Conservation (phyloP, 64 coral and sea anemone genomes). For the Stichodactyla mertensii region DNA sequence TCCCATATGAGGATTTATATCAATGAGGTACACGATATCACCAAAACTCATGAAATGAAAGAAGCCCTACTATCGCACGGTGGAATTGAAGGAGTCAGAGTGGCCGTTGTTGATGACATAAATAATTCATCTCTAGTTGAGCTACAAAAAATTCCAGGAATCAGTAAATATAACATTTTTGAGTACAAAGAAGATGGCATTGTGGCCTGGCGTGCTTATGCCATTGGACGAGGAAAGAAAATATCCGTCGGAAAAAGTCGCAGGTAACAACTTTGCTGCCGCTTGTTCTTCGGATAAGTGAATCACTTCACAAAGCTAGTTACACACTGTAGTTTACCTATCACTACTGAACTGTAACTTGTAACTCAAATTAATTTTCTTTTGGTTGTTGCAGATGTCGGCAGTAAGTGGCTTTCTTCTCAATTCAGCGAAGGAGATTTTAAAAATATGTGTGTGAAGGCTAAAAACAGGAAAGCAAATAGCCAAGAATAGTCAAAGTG, state of each 20-base stretch:
- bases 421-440: conserved; percentile 24
- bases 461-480: neutral
- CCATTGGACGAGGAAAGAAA: conserved; percentile 29
- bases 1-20: conserved; percentile 27
- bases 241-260: neutral
- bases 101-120: neutral
- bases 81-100: neutral
- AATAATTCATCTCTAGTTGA: neutral
- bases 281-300: neutral
- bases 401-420: conserved; percentile 34
- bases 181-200: conserved; percentile 7
- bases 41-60: neutral
- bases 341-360: too few species aligned
- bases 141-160: conserved; percentile 31
- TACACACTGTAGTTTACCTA: too few species aligned
- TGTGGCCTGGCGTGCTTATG: conserved; percentile 33
- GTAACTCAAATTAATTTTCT: neutral
- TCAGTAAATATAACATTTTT: conserved; percentile 45
- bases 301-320: neutral
- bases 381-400: conserved; percentile 15
- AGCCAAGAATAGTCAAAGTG: neutral
- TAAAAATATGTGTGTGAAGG: conserved; percentile 3
- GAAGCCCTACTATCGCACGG: too few species aligned
- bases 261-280: neutral
- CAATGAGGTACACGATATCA: conserved; percentile 14